Percentiles rank a stretch among this genome's conserved stretches.
These are phyloP conservation scores for Pedetes capensis DNA, from an alignment of 2,113 vertebrate genomes.

Conservation along the genomic window DNA sequence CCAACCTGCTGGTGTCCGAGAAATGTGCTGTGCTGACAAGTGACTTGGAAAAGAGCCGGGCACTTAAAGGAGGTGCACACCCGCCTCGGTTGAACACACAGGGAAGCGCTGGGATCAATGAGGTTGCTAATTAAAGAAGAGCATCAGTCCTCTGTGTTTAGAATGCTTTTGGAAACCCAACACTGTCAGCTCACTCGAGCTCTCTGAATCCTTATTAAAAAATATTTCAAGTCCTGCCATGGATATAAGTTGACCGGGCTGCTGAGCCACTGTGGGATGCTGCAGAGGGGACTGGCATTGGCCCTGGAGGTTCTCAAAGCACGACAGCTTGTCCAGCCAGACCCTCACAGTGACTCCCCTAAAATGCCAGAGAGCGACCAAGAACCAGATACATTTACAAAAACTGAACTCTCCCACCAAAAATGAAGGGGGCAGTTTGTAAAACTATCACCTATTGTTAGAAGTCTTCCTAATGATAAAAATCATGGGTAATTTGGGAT, in stretches of 20 bases:
- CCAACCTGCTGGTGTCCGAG: conserved; percentile 17
- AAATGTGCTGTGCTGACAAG: neutral
- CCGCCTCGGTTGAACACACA: accelerated
- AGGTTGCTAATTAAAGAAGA: conserved; percentile 50
- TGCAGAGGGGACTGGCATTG: neutral
- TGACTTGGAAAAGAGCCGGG: neutral
- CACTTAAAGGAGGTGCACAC: neutral
- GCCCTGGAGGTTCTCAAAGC: conserved; percentile 37
- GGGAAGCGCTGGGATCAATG: neutral
- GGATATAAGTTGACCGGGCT: neutral
- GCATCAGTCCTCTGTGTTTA: conserved; percentile 54
- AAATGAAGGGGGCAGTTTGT: conserved; percentile 66
- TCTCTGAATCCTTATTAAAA: conserved; percentile 71
- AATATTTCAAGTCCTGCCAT: conserved; percentile 52
- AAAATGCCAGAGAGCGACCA: conserved; percentile 38
- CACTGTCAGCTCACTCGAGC: neutral
- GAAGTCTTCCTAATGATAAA: conserved; percentile 75
- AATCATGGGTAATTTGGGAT: conserved; percentile 69
- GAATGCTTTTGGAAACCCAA: conserved; percentile 54
- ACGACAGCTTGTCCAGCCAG: neutral
- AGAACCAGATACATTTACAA: conserved; percentile 18
- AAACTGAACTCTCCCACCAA: conserved; percentile 65
- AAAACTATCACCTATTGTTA: conserved; percentile 73
- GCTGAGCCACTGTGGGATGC: neutral
- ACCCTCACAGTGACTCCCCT: neutral